These are phyloP conservation scores for Crenuchus spilurus DNA, from an alignment of 2,797 vertebrate species.

Conservation along the genomic window DNA sequence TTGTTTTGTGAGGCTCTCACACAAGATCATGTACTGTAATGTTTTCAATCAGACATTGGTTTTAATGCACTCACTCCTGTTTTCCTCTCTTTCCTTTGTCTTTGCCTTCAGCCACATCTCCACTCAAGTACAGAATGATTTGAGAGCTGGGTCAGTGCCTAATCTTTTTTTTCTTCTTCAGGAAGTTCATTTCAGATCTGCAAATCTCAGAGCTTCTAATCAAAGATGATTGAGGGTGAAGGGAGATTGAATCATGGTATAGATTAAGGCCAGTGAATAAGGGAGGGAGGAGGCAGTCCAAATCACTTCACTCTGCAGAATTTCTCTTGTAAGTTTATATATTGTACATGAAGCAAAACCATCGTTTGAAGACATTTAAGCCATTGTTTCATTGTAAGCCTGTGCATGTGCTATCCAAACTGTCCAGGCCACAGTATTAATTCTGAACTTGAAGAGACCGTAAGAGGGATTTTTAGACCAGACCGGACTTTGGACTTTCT, in stretches of 20 bases:
- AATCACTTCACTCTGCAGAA: no score
- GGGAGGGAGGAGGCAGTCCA: not conserved
- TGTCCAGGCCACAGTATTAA: not conserved
- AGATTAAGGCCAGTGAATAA: not conserved
- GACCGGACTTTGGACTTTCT: constrained; percentile 63
- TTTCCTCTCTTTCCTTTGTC: not conserved
- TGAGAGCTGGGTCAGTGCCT: not conserved
- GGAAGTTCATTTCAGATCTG: not conserved
- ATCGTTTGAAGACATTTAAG: not conserved
- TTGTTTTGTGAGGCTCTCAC: no score
- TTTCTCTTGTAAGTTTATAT: no score
- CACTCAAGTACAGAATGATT: not conserved
- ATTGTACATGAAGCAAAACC: not conserved
- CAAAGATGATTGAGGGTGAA: not conserved
- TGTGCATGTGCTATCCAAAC: not conserved
- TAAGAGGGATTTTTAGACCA: constrained; percentile 18
- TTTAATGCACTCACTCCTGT: not conserved
- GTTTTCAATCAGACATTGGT: no score
- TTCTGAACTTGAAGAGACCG: not conserved
- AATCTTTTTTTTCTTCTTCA: not conserved
- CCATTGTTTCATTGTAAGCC: not conserved
- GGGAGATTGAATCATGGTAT: not conserved
- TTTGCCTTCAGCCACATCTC: not conserved
- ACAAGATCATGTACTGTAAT: no score
- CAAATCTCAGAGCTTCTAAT: not conserved